Base-by-base conservation (phyloP, 2,888 invertebrate species). In the Melinaea marsaeus region DNA sequence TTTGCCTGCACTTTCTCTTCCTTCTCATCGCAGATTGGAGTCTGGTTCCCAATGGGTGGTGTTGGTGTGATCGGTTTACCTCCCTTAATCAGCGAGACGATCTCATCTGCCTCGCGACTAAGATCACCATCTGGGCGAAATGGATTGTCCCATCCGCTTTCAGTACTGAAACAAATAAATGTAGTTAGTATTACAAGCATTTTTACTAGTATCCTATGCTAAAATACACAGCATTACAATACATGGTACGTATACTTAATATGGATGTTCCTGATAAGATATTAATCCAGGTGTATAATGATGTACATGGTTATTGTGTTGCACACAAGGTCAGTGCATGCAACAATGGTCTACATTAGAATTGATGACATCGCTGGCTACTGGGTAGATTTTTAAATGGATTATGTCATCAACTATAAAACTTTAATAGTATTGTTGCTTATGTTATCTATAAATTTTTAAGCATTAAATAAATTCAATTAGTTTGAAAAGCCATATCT, bases 61-160 rank as follows among this genome's bases (percentile, higher is more conserved):
- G 94, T 94, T 54, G 95, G 95, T 32, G 95, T 96, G 79, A 96
- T 96, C 62, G 96, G 96, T 84, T 96, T 96, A 63, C 96, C 96
- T 71, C 95, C 97, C 90, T 97, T 97, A 85, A 98, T 97, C 88
- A 97, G 92, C 80, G 97, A 97, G 69, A 98, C 97, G 76, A 98
- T 98, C 91, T 98, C 97, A 86, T 98, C 98, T 35, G 98, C 98
- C 89, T 98, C 97, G 76, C 95, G 93, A 79, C 97, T 97, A 79
- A 99, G 91, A 89, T 98, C 98, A 67, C 98, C 98, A 78, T 98
- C 98, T 37, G 98, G 98, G 81, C 98, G 95, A 92, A 99, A 99
- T 64, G 98, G 98, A 89, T 98, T 99, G 89, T 99, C 98, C 95
- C 98, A 97, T 71, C 97, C 97, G 81, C 97, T 98, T 84, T 98